A percentile compares a stretch with the other conserved stretches of the same genome.
These are phyloP conservation scores for Bugulina stolonifera DNA, from an alignment of 2,888 invertebrate genomes.

Conservation along the genomic window DNA sequence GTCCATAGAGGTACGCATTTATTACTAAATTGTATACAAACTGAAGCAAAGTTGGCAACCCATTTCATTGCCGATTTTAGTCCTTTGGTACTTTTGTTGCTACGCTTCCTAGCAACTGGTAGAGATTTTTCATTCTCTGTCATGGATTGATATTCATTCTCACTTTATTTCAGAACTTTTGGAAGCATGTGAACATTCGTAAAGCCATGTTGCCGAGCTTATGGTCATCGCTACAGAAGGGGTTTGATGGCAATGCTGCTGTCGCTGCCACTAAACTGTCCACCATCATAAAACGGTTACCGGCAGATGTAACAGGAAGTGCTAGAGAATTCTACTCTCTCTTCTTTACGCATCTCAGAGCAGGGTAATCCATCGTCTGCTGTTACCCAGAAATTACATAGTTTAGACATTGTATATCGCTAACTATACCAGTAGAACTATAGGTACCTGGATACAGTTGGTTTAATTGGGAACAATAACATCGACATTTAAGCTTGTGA, in stretches of 20 bases:
- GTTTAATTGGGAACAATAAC: too few relatives aligned
- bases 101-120: too few relatives aligned
- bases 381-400: too few relatives aligned
- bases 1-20: slow-evolving; percentile 40
- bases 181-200: slow-evolving; percentile 65
- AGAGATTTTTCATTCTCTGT: neutral
- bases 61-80: too few relatives aligned
- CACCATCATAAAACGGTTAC: slow-evolving; percentile 65
- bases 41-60: too few relatives aligned
- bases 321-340: slow-evolving; percentile 43
- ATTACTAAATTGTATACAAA: too few relatives aligned
- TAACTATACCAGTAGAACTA: too few relatives aligned
- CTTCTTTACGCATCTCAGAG: slow-evolving; percentile 66
- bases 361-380: too few relatives aligned
- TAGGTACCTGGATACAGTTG: too few relatives aligned
- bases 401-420: too few relatives aligned
- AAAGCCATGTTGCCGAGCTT: slow-evolving; percentile 70
- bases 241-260: slow-evolving; percentile 71
- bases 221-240: slow-evolving; percentile 63
- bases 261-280: slow-evolving; percentile 69
- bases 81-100: too few relatives aligned
- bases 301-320: slow-evolving; percentile 52
- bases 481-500: too few relatives aligned
- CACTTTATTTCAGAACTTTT: slow-evolving; percentile 63
- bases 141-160: neutral